Conservation (phyloP, 2,888 invertebrate species). For the Marasmarcha lunaedactyla region DNA sequence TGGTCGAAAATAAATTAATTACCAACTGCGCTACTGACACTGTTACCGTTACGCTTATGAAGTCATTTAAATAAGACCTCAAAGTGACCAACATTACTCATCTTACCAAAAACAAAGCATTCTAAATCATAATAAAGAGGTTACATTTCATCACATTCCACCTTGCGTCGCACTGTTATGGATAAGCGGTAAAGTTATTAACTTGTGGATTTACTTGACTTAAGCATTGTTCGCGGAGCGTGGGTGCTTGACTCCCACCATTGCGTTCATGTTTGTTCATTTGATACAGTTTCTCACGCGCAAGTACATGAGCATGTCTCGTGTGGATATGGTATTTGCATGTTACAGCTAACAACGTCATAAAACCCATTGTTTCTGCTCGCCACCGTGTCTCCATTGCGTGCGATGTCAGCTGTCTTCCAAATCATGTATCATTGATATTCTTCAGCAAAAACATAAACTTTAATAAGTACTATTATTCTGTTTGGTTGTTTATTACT, state of each 20-base stretch:
- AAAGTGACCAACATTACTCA: too few relatives aligned
- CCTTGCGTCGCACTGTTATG: background rate
- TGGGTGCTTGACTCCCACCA: background rate
- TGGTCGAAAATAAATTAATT: too few relatives aligned
- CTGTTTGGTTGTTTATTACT: too few relatives aligned
- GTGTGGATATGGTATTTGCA: conserved; percentile 25
- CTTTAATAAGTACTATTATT: background rate
- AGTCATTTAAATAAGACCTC: too few relatives aligned
- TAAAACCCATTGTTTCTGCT: conserved; percentile 34
- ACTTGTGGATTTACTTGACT: background rate
- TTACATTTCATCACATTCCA: background rate
- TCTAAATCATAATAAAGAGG: too few relatives aligned
- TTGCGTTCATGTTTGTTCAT: background rate
- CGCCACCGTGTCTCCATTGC: conserved; percentile 28
- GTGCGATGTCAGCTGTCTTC: conserved; percentile 12
- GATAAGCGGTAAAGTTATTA: background rate
- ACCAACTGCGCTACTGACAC: too few relatives aligned
- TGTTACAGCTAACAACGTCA: conserved; percentile 27
- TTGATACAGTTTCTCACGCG: conserved; percentile 40
- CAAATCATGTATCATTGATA: conserved; percentile 9
- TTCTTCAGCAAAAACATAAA: too few relatives aligned
- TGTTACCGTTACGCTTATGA: too few relatives aligned
- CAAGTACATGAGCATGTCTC: conserved; percentile 12
- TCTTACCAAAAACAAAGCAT: too few relatives aligned
- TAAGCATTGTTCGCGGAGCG: background rate